These are phyloP conservation scores for Calephelis virginiensis DNA, from an alignment of 1,140 invertebrate species.

Conservation along the genomic window DNA sequence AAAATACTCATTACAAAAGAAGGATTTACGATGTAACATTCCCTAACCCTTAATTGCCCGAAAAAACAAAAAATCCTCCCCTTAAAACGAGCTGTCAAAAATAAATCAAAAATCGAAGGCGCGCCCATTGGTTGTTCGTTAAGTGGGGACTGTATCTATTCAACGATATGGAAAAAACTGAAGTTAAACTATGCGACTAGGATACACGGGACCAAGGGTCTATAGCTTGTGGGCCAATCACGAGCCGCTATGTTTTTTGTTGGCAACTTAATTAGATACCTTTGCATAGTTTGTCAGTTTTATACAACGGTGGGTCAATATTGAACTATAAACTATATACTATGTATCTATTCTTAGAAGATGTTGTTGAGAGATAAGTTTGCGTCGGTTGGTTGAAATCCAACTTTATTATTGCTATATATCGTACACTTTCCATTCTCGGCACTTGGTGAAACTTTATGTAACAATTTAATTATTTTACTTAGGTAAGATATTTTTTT, in stretches of 20 bases:
- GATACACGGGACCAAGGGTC: conserved; percentile 25
- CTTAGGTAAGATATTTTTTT: no score
- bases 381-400: no score
- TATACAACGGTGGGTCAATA: neutral
- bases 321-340: no score
- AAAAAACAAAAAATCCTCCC: conserved; percentile 22
- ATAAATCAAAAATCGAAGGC: conserved; percentile 31
- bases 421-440: no score
- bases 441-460: no score
- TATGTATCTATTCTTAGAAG: no score
- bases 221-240: conserved; percentile 23
- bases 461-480: no score
- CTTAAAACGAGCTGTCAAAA: conserved; percentile 27
- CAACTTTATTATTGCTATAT: no score
- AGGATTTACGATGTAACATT: conserved; percentile 17
- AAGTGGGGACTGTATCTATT: conserved; percentile 19
- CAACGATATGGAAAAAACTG: conserved; percentile 18
- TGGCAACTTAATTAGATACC: neutral
- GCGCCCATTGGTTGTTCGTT: conserved; percentile 24
- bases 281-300: neutral
- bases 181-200: conserved; percentile 23
- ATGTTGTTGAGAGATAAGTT: no score
- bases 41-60: conserved; percentile 13
- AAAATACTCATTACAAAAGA: conserved; percentile 4
- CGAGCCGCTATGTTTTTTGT: conserved; percentile 21